These are phyloP conservation scores for Ophonus ardosiacus DNA, from an alignment of 2,888 invertebrate genomes.

Conservation along the genomic window DNA sequence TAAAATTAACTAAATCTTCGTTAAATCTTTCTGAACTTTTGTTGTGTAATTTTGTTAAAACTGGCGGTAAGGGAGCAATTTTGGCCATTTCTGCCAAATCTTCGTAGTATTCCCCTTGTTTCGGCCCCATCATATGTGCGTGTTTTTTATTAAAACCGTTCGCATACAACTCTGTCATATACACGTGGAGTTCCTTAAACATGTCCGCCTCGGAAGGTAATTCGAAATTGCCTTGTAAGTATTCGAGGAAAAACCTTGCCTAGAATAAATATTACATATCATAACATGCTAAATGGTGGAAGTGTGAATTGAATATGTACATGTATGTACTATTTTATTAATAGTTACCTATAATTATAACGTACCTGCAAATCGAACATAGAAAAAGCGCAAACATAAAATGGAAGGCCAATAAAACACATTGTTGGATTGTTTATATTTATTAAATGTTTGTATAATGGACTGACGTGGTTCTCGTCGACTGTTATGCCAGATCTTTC, in stretches of 20 bases:
- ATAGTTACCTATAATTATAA: background rate
- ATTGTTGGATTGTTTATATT: conserved; percentile 86
- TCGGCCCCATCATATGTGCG: conserved; percentile 90
- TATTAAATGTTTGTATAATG: conserved; percentile 87
- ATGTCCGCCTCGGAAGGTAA: conserved; percentile 83
- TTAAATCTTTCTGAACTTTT: conserved; percentile 79
- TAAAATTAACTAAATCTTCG: conserved; percentile 82
- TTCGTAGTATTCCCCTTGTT: conserved; percentile 84
- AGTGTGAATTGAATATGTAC: background rate
- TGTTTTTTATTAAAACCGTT: conserved; percentile 85
- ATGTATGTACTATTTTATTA: background rate
- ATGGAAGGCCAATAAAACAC: conserved; percentile 86
- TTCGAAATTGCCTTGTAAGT: conserved; percentile 78
- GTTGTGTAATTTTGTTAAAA: conserved; percentile 83
- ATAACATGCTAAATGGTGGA: background rate
- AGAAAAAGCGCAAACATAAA: conserved; percentile 82
- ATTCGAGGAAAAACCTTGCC: conserved; percentile 81
- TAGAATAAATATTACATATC: conserved; percentile 71
- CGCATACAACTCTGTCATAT: conserved; percentile 78
- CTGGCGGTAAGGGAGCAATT: conserved; percentile 80
- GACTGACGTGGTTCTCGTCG: conserved; percentile 82
- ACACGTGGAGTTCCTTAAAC: conserved; percentile 79
- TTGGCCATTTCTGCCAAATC: conserved; percentile 82
- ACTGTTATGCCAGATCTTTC: conserved; percentile 80
- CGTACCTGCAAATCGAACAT: conserved; percentile 85